phyloP scores from a whole-genome alignment of 2,113 vertebrate genomes.

The Poeciliopsis turrubarensis region DNA sequence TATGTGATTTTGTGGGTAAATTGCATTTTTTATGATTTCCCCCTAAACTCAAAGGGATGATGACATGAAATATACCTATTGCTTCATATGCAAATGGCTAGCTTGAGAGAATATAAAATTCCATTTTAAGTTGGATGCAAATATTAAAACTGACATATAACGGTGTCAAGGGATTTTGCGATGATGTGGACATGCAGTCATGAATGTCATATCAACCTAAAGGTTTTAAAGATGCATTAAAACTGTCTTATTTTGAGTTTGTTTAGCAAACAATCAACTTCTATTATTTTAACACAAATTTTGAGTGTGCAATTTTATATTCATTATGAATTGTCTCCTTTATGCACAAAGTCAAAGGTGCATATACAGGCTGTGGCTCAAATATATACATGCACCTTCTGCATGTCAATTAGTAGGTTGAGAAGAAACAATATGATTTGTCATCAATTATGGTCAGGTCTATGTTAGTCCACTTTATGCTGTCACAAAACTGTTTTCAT shows the following conservation, averaged over 20 bases:
- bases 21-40: constrained; percentile 35
- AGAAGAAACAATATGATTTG: too few species aligned
- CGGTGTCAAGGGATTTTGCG: background rate
- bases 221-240: background rate
- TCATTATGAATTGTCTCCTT: background rate
- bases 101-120: background rate
- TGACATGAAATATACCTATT: background rate
- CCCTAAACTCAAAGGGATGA: constrained; percentile 22
- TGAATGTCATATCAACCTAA: background rate
- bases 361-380: too few species aligned
- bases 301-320: background rate
- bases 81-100: background rate
- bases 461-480: too few species aligned
- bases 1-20: constrained; percentile 11
- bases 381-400: too few species aligned
- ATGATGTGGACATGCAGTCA: background rate
- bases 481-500: too few species aligned
- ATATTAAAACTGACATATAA: background rate
- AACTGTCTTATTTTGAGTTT: background rate
- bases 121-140: background rate
- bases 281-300: background rate
- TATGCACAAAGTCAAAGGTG: background rate
- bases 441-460: too few species aligned
- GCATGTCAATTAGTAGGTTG: too few species aligned
- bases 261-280: background rate